These are phyloP conservation scores for Psilopsiagon aymara DNA, from an alignment of 2,113 vertebrate genomes.

Conservation along the genomic window DNA sequence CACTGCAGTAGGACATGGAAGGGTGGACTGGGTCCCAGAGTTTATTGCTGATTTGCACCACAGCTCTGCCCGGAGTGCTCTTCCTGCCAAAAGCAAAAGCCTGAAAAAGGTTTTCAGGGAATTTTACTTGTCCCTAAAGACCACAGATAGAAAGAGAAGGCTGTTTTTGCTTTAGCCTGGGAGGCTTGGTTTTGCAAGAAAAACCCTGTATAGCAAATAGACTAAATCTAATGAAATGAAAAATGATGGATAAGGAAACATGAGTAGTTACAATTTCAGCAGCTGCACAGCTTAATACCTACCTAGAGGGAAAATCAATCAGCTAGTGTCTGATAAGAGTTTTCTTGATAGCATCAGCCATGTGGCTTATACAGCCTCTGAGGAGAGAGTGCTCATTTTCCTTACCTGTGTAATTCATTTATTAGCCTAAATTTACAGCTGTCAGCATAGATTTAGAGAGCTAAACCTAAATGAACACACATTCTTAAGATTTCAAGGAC, in stretches of 20 bases:
- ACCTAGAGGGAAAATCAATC: conserved; percentile 54
- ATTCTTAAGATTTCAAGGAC: conserved; percentile 59
- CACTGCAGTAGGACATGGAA: not conserved
- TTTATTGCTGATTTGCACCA: not conserved
- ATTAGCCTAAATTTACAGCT: conserved; percentile 72
- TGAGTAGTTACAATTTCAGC: conserved; percentile 47
- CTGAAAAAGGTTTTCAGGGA: not conserved
- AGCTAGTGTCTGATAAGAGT: conserved; percentile 31
- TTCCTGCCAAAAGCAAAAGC: not conserved
- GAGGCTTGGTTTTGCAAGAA: not conserved
- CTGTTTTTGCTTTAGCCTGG: not conserved
- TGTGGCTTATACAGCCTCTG: conserved; percentile 16
- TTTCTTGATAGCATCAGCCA: conserved; percentile 53
- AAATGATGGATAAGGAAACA: conserved; percentile 34
- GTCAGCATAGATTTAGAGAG: conserved; percentile 65
- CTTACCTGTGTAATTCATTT: conserved; percentile 67
- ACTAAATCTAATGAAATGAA: conserved; percentile 44
- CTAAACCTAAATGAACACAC: not conserved
- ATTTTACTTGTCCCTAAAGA: not conserved
- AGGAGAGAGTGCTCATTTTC: conserved; percentile 49
- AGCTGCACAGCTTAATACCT: not conserved
- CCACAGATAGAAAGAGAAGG: not conserved
- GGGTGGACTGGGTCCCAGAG: not conserved
- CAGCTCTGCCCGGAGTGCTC: not conserved
- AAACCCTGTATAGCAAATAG: not conserved